phyloP scores from a whole-genome alignment of 1,140 invertebrate genomes.

The Penaeus vannamei region DNA sequence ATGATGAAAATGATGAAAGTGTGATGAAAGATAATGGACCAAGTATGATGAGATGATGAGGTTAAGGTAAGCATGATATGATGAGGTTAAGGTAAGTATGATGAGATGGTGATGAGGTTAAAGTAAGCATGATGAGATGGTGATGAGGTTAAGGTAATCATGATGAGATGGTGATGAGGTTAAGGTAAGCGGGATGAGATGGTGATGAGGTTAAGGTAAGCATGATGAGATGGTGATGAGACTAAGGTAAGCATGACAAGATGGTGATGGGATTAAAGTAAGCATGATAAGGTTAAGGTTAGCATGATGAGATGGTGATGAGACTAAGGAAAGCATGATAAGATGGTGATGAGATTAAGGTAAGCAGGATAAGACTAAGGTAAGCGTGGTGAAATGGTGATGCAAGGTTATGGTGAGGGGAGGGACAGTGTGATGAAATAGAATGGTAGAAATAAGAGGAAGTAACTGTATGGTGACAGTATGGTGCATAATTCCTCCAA shows the following conservation, averaged over 20 bases:
- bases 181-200: background rate
- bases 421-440: no score
- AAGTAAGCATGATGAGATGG: background rate
- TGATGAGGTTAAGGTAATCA: background rate
- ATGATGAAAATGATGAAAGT: background rate
- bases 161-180: background rate
- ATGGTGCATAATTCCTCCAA: no score
- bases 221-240: background rate
- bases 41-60: background rate
- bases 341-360: background rate
- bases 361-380: no score
- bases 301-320: no score
- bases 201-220: background rate
- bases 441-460: no score
- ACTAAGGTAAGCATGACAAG: background rate
- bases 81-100: no score
- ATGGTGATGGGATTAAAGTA: background rate
- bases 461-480: no score
- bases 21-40: background rate
- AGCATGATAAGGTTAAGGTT: background rate
- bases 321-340: background rate
- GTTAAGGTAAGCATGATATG: background rate
- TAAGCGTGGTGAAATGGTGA: background rate
- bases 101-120: no score
- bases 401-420: background rate